These are phyloP conservation scores for Micropterix aruncella DNA, from an alignment of 2,888 invertebrate species.

Conservation along the genomic window DNA sequence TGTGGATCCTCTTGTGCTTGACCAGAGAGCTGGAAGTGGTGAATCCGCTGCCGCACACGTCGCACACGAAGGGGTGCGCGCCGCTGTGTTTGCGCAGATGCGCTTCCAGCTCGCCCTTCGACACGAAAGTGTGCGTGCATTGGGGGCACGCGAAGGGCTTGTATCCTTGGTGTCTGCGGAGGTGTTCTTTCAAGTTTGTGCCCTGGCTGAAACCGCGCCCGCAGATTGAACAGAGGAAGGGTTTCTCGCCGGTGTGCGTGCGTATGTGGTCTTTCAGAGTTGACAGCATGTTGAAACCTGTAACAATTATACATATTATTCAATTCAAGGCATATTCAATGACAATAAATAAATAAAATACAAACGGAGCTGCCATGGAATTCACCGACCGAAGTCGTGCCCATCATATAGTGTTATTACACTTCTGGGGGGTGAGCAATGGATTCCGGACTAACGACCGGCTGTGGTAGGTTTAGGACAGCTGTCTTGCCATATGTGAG, in stretches of 20 bases:
- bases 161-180: conserved; percentile 38
- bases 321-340: too few relatives aligned
- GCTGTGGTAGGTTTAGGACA: too few relatives aligned
- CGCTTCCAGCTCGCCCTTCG: conserved; percentile 38
- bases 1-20: conserved; percentile 42
- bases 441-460: too few relatives aligned
- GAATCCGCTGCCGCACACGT: conserved; percentile 37
- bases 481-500: too few relatives aligned
- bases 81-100: conserved; percentile 43
- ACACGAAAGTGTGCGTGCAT: conserved; percentile 24
- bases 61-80: conserved; percentile 43
- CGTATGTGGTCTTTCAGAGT: conserved; percentile 43
- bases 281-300: conserved; percentile 36
- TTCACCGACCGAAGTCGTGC: too few relatives aligned
- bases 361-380: too few relatives aligned
- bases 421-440: too few relatives aligned
- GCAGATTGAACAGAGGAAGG: conserved; percentile 39
- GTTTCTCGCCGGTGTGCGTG: conserved; percentile 42
- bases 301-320: too few relatives aligned
- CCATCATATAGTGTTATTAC: too few relatives aligned
- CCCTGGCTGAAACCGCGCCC: conserved; percentile 45
- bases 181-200: conserved; percentile 42
- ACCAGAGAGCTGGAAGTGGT: conserved; percentile 43
- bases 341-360: too few relatives aligned
- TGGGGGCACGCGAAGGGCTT: conserved; percentile 24